These are phyloP conservation scores for Hyles vespertilio DNA, from an alignment of 1,140 invertebrate genomes.

Conservation along the genomic window DNA sequence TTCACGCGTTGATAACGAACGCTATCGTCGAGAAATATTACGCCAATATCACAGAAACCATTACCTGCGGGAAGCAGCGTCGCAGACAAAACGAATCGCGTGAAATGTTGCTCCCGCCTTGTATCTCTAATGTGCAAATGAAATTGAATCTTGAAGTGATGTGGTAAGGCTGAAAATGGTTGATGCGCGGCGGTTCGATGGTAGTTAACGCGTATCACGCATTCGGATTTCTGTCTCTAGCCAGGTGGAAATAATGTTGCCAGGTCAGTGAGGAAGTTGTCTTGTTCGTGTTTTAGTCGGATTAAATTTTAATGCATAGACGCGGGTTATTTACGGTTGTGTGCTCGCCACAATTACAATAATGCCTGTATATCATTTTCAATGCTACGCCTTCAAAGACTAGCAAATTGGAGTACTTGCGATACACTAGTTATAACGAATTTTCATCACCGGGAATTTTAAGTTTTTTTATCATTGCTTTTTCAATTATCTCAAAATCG, in stretches of 20 bases:
- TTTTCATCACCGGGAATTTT: too few species aligned
- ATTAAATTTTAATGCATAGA: too few species aligned
- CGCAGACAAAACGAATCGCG: constrained; percentile 41
- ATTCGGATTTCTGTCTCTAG: constrained; percentile 35
- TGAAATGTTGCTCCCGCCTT: constrained; percentile 28
- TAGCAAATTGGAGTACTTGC: too few species aligned
- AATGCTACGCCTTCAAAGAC: too few species aligned
- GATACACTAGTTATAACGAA: too few species aligned
- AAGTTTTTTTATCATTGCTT: too few species aligned
- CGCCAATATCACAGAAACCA: constrained; percentile 48
- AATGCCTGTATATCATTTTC: too few species aligned
- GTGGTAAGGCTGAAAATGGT: constrained; percentile 15
- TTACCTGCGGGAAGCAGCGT: constrained; percentile 38
- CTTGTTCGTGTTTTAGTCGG: too few species aligned
- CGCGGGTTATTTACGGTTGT: too few species aligned
- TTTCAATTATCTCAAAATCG: too few species aligned
- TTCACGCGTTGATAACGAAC: constrained; percentile 51
- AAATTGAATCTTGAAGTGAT: constrained; percentile 12
- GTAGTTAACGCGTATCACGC: constrained; percentile 45
- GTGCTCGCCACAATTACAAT: too few species aligned
- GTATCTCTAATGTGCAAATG: neutral
- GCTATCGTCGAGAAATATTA: constrained; percentile 55
- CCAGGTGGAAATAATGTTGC: constrained; percentile 30
- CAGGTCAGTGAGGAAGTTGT: neutral
- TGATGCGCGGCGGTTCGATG: constrained; percentile 17